Evolutionary conservation across 2,888 invertebrate genomes (phyloP), one percentile per base, ranked within the genome.

Genomic region (Pollenia angustigena): DNA sequence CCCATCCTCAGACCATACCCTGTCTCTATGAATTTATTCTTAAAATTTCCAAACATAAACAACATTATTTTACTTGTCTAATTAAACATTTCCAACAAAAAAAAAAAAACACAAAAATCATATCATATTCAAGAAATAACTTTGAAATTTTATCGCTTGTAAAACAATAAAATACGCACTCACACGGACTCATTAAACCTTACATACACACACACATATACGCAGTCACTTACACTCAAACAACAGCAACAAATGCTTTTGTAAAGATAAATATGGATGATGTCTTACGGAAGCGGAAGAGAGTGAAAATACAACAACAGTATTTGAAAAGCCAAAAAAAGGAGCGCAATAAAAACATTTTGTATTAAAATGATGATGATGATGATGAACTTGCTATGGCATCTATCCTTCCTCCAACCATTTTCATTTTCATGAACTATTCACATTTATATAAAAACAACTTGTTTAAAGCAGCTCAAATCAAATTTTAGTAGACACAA

Each of bases 271-370:
- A 74, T 50, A 46, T 62, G 44, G 68, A 75, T 75, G 81, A 52
- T 82, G 32, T 74, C 60, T 60, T 82, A 40, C 75, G 82, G 82
- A 82, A 82, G 75, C 82, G 82, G 75, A 82, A 76, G 82, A 69
- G 40, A 60, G 56, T 8, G 44, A 42, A 42, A 0, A 18, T 64
- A 16, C n/a, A n/a, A 46, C 2, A 7, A 18, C 14, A 10, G 6
- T 44, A 23, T 18, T 58, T 32, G 32, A 56, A 79, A 69, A 18
- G 50, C 44, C 72, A 14, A 62, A 64, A 64, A 81, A 60, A 40
- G 52, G 52, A 46, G 32, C 11, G 42, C 66, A 68, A 60, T 60
- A 46, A 50, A 75, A 18, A 64, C 74, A 58, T 60, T 75, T 50
- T 44, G 32, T 32, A 32, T 32, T 0, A 32, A 32, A 32, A 32